Evolutionary conservation across 2,797 vertebrate genomes (phyloP).

Genomic region (Halcyon badia): DNA sequence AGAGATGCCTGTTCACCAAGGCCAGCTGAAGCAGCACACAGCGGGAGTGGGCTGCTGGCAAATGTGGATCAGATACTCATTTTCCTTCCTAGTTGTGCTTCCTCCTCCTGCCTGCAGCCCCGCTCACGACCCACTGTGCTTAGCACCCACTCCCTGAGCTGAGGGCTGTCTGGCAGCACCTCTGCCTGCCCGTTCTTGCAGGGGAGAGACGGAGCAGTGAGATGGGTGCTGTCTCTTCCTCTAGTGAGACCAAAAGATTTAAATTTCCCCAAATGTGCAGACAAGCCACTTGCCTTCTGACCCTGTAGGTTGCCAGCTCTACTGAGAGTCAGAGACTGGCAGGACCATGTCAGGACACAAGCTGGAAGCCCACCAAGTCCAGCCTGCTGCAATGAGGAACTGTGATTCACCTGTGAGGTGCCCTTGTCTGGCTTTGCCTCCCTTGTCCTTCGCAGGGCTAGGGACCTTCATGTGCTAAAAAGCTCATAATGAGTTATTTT

Average conservation of each 20-base stretch:
- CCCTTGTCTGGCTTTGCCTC: background rate
- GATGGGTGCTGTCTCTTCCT: background rate
- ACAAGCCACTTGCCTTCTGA: background rate
- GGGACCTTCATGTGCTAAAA: background rate
- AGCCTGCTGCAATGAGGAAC: background rate
- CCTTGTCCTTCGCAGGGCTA: background rate
- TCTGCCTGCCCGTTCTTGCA: background rate
- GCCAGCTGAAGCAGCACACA: background rate
- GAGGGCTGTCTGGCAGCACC: background rate
- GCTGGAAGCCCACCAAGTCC: background rate
- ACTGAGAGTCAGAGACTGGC: background rate
- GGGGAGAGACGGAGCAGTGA: accelerated
- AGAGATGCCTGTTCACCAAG: accelerated
- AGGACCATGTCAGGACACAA: background rate
- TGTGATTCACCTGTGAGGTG: background rate
- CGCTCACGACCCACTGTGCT: background rate
- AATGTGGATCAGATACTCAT: background rate
- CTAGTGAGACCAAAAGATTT: background rate
- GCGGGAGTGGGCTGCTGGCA: background rate
- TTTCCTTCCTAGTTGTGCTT: background rate
- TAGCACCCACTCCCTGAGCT: background rate
- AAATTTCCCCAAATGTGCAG: background rate
- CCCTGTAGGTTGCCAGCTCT: background rate
- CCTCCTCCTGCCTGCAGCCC: background rate
- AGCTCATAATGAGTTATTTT: background rate